Evolutionary conservation across 2,888 invertebrate genomes (phyloP), one percentile per base, ranked within the genome.

Genomic region (Lasioglossum vierecki): DNA sequence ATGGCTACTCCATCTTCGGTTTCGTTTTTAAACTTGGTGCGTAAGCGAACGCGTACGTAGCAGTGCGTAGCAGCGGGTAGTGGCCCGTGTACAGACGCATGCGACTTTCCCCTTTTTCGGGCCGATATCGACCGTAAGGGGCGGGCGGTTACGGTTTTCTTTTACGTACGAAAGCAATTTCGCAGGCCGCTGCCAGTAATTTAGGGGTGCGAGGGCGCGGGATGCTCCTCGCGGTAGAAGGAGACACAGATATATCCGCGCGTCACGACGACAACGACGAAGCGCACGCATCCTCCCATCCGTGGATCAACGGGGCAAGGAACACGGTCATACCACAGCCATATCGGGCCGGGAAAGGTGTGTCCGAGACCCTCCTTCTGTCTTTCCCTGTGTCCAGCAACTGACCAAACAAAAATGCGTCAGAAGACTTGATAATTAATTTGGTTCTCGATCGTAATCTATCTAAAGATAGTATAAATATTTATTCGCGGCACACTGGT

Each of bases 161-260:
- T 92, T 93, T 91, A 89, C 87, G 91, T 89, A 88, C 88, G 88
- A 91, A 92, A 91, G 91, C 90, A 91, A 92, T 93, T 93, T 93
- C 91, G 87, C 89, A 84, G 88, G 84, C 89, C 84, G 91, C 84
- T 88, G 87, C 90, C 91, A 90, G 91, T 92, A 92, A 93, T 93
- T 93, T 91, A 92, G 91, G 88, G 88, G 84, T 83, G 88, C 87
- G 89, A 87, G 86, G 85, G 89, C 83, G 85, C 79, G 86, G 66
- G 66, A 35, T 35, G 66, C 70, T 18, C 63, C 49, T 30, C 49
- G 49, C 68, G 68, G 68, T 13, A 35, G 68, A 68, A 22, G 68
- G 39, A n/a, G 44, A 60, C 79, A 84, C 82, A 84, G 79, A 79
- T 83, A 79, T 80, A 82, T 44, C 71, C 71, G 71, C 83, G 85